Evolutionary conservation across 2,113 vertebrate genomes (phyloP), one percentile per base, ranked within the genome.

Genomic region (Cryptomyrus ogoouensis): DNA sequence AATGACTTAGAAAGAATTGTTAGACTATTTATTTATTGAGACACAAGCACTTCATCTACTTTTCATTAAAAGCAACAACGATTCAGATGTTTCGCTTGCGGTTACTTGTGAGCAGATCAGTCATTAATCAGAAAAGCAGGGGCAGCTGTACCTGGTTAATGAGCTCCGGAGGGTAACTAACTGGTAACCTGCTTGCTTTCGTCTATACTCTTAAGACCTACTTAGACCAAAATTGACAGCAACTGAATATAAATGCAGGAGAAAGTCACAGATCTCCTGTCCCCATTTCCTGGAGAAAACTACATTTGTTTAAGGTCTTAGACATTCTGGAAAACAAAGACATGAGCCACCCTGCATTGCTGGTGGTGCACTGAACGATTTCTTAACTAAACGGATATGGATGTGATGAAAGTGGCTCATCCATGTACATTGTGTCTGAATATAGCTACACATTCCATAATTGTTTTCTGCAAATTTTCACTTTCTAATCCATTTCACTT

Each of bases 391-490:
- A 35, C 47, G 31, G 44, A 56, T 52, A 86, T 87, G 85, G 50
- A 87, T n/a, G 50, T 50, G 62, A 35, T 89, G 24, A 12, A 39
- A 66, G 3, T 70, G 58, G 44, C 88, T 74, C 62, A 50, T 88
- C 21, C 12, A 74, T 47, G 58, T 31, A 70, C 66, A 35, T 27
- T 10, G 62, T 49, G 21, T 44, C 44, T 88, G 17, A 35, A 88
- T 31, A 70, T 47, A 70, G 42, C 56, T 19, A 66, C 56, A 58
- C 8, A 17, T 88, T 31, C 44, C 83, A 27, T 24, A 24, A 88
- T 66, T 88, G 53, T 88, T 87, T 88, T 88, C 50, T 88, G 35
- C 39, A 88, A 88, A 88, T 88, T 66, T 88, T 17, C 87, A 12
- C 53, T 66, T 88, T 88, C 52, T 58, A 88, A 88, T 42, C 56